phyloP scores from a whole-genome alignment of 2,888 invertebrate species.

The Coenonympha arcania region DNA sequence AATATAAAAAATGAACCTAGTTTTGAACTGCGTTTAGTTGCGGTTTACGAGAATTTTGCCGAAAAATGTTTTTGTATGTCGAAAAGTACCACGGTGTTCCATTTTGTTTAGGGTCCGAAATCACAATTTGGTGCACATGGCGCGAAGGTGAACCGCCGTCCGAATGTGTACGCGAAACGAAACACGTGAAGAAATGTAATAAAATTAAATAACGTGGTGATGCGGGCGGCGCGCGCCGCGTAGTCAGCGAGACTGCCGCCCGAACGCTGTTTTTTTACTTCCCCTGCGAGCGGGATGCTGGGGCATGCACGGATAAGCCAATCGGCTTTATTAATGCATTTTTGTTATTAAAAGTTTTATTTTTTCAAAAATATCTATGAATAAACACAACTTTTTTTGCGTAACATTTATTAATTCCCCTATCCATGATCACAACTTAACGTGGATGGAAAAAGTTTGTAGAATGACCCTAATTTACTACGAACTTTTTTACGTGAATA shows the following conservation, averaged over 20 bases:
- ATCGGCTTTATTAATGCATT: slow-evolving; percentile 31
- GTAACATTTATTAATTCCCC: too few relatives aligned
- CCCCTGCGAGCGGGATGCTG: slow-evolving; percentile 58
- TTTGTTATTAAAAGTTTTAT: slow-evolving; percentile 15
- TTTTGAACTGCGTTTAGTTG: slow-evolving; percentile 68
- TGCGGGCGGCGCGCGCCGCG: slow-evolving; percentile 69
- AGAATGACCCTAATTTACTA: neutral
- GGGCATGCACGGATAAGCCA: slow-evolving; percentile 40
- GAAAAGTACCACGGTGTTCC: slow-evolving; percentile 50
- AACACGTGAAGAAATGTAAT: slow-evolving; percentile 62
- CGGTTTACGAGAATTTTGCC: slow-evolving; percentile 50
- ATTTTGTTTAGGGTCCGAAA: slow-evolving; percentile 56
- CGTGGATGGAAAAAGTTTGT: neutral
- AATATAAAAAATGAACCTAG: slow-evolving; percentile 47
- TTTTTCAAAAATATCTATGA: neutral
- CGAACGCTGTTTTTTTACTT: slow-evolving; percentile 56
- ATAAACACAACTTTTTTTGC: neutral
- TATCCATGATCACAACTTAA: neutral
- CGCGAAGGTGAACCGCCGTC: slow-evolving; percentile 63
- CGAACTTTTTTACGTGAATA: neutral
- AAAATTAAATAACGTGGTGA: slow-evolving; percentile 62
- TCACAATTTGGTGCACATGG: slow-evolving; percentile 67
- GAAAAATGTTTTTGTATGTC: slow-evolving; percentile 52
- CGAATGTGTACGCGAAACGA: slow-evolving; percentile 70
- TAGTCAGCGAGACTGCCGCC: slow-evolving; percentile 56